Percentiles rank a stretch among this genome's conserved stretches.
phyloP scores from a whole-genome alignment of 2,888 invertebrate species.

The Meta bourneti region DNA sequence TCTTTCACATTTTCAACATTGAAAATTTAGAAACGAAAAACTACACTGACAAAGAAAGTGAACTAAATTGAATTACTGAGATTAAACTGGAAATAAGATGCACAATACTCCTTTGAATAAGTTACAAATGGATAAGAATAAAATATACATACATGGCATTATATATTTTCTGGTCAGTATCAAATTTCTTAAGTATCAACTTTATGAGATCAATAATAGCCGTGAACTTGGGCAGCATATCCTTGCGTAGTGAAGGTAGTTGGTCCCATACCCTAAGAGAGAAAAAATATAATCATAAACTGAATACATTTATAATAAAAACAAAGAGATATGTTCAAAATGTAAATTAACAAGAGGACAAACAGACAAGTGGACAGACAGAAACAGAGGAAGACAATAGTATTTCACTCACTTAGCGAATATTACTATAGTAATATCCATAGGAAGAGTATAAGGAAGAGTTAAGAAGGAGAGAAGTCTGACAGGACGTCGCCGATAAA shows the following conservation, averaged over 20 bases:
- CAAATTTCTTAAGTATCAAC: slow-evolving; percentile 82
- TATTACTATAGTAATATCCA: slow-evolving; percentile 86
- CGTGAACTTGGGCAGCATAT: slow-evolving; percentile 65
- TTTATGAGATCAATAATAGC: slow-evolving; percentile 61
- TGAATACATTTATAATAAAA: not conserved
- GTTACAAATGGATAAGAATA: not conserved
- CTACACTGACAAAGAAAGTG: too few relatives aligned
- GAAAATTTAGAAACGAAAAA: too few relatives aligned
- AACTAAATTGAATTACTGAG: too few relatives aligned
- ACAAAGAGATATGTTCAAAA: not conserved
- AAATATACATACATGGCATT: slow-evolving; percentile 82
- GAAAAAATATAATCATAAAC: not conserved
- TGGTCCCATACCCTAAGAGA: slow-evolving; percentile 67
- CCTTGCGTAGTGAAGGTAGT: slow-evolving; percentile 66
- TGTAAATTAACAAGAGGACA: not conserved
- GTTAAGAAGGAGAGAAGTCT: slow-evolving; percentile 89
- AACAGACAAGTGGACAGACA: not conserved
- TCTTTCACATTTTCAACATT: too few relatives aligned
- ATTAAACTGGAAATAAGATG: too few relatives aligned
- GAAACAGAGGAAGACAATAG: not conserved
- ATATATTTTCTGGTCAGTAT: slow-evolving; percentile 81
- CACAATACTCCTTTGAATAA: too few relatives aligned
- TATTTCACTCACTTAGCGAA: slow-evolving; percentile 84
- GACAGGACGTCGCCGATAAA: slow-evolving; percentile 91
- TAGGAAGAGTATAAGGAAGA: slow-evolving; percentile 92